phyloP scores from a whole-genome alignment of 2,888 invertebrate genomes.

The Hyposoter didymator region DNA sequence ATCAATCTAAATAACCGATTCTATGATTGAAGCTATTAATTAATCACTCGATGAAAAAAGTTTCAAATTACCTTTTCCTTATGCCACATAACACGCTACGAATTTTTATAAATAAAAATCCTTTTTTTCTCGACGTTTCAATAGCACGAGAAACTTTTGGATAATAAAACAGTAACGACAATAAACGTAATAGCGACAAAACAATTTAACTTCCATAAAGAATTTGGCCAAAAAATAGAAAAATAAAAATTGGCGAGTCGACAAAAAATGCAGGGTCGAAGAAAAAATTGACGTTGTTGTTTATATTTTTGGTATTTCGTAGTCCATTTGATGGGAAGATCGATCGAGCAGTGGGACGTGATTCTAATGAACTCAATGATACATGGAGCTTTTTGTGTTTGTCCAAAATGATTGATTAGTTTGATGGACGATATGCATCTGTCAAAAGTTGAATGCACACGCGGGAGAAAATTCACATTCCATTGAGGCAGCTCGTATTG shows the following conservation, averaged over 20 bases:
- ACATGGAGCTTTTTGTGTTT: background rate
- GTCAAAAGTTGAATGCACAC: conserved; percentile 39
- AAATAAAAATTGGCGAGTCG: background rate
- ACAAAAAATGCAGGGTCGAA: background rate
- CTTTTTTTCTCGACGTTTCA: background rate
- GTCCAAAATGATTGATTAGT: conserved; percentile 47
- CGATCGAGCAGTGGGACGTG: background rate
- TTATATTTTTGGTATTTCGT: background rate
- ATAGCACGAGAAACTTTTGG: no score
- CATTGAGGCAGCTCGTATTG: conserved; percentile 35
- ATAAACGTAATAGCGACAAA: no score
- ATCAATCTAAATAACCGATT: background rate
- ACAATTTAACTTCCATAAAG: no score
- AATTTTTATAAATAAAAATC: background rate
- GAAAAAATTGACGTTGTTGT: background rate
- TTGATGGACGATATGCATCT: conserved; percentile 49
- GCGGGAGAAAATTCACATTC: conserved; percentile 53
- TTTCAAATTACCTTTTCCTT: background rate
- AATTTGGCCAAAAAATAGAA: no score
- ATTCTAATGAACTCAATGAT: conserved; percentile 14
- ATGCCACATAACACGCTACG: no score
- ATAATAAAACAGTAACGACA: no score
- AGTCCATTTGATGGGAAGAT: background rate
- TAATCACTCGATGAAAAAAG: background rate
- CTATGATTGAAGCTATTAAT: background rate